phyloP scores from a whole-genome alignment of 2,888 invertebrate genomes.

The Agriopis marginaria region DNA sequence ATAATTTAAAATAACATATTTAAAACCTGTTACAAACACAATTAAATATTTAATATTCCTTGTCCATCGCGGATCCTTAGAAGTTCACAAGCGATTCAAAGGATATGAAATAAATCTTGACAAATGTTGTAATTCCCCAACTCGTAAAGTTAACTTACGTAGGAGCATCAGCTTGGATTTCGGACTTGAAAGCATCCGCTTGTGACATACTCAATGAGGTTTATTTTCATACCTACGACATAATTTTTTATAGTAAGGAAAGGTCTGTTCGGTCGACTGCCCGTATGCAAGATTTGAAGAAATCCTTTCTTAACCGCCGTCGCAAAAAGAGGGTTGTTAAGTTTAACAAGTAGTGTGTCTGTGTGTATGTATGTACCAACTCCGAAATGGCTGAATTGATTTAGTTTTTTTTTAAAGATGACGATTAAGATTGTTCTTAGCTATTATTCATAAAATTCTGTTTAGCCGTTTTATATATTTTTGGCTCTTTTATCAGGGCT shows the following conservation, averaged over 20 bases:
- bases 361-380: too few relatives aligned
- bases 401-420: too few relatives aligned
- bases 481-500: too few relatives aligned
- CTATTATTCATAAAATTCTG: too few relatives aligned
- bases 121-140: slow-evolving; percentile 54
- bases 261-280: background rate
- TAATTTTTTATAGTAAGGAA: background rate
- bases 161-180: slow-evolving; percentile 62
- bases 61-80: background rate
- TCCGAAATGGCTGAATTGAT: too few relatives aligned
- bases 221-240: slow-evolving; percentile 39
- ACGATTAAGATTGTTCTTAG: too few relatives aligned
- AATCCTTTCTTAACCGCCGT: too few relatives aligned
- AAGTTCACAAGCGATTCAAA: slow-evolving; percentile 2
- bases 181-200: slow-evolving; percentile 65
- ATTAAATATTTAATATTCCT: background rate
- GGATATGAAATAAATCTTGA: slow-evolving; percentile 15
- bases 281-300: too few relatives aligned
- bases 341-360: too few relatives aligned
- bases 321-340: too few relatives aligned
- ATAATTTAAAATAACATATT: too few relatives aligned
- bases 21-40: background rate
- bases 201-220: slow-evolving; percentile 71
- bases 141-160: slow-evolving; percentile 58
- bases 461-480: too few relatives aligned